These are phyloP conservation scores for Planiliza haematocheilus DNA, from an alignment of 2,113 vertebrate genomes.

Conservation along the genomic window DNA sequence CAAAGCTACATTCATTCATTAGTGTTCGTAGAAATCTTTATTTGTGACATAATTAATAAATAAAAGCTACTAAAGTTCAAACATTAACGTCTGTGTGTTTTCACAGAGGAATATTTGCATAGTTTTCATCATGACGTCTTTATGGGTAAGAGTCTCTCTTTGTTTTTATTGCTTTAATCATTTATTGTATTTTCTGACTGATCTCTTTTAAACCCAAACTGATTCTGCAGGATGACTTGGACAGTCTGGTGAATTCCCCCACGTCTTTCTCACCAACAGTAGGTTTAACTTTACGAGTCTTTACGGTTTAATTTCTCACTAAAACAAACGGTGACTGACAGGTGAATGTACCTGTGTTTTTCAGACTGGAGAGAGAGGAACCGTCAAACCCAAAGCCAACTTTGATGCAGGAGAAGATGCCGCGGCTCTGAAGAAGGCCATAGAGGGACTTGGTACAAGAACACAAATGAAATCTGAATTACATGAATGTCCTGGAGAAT, in stretches of 20 bases:
- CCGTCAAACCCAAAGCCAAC: slow-evolving; percentile 69
- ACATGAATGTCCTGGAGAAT: too few species aligned
- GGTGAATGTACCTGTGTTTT: neutral
- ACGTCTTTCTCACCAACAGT: slow-evolving; percentile 17
- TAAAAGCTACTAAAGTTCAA: too few species aligned
- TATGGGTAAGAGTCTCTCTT: slow-evolving; percentile 55
- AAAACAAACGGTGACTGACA: neutral
- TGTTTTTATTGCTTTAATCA: neutral
- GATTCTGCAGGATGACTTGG: slow-evolving; percentile 63
- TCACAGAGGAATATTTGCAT: slow-evolving; percentile 1
- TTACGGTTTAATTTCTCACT: neutral
- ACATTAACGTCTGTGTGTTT: neutral
- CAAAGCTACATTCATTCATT: too few species aligned
- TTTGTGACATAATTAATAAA: too few species aligned
- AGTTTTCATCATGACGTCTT: slow-evolving; percentile 51
- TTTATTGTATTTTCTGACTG: neutral
- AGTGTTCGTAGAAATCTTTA: too few species aligned
- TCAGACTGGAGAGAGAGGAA: slow-evolving; percentile 79
- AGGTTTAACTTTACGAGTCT: neutral
- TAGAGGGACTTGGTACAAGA: slow-evolving; percentile 81
- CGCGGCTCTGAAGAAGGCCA: slow-evolving; percentile 78
- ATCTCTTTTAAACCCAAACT: neutral
- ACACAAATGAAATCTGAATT: too few species aligned
- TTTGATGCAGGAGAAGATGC: slow-evolving; percentile 82
- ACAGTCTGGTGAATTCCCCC: slow-evolving; percentile 24